Conservation (phyloP, 2,888 invertebrate species). For the Cryptus viduatorius region DNA sequence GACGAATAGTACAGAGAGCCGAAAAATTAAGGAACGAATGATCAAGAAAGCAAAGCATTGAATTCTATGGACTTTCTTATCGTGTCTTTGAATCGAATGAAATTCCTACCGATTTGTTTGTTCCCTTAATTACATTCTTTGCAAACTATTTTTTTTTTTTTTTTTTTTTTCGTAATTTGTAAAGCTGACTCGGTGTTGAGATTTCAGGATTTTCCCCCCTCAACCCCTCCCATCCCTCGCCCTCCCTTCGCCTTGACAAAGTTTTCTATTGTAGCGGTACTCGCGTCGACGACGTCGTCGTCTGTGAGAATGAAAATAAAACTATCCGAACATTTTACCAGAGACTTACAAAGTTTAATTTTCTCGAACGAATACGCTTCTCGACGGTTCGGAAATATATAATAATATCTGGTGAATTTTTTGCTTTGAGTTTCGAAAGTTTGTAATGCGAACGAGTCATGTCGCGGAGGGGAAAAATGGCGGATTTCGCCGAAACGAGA, state of each 20-base stretch:
- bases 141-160: conserved; percentile 51
- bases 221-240: no score
- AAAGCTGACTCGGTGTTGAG: no score
- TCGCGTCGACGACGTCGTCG: conserved; percentile 54
- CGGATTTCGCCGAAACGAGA: not conserved
- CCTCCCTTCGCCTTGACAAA: conserved; percentile 21
- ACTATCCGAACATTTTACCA: not conserved
- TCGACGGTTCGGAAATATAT: conserved; percentile 37
- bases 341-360: conserved; percentile 28
- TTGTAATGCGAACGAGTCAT: not conserved
- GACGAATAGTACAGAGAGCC: not conserved
- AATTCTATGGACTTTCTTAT: conserved; percentile 49
- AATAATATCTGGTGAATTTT: conserved; percentile 5
- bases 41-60: conserved; percentile 40
- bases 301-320: not conserved
- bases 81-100: conserved; percentile 61
- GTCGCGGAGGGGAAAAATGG: not conserved
- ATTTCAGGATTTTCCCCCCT: no score
- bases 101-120: conserved; percentile 61
- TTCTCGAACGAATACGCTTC: conserved; percentile 30
- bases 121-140: conserved; percentile 37
- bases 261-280: conserved; percentile 48
- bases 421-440: not conserved
- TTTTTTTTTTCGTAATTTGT: no score
- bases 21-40: conserved; percentile 12